Evolutionary conservation across 2,797 vertebrate species (phyloP), one percentile per base, ranked within the genome.

Genomic region (Falco columbarius): DNA sequence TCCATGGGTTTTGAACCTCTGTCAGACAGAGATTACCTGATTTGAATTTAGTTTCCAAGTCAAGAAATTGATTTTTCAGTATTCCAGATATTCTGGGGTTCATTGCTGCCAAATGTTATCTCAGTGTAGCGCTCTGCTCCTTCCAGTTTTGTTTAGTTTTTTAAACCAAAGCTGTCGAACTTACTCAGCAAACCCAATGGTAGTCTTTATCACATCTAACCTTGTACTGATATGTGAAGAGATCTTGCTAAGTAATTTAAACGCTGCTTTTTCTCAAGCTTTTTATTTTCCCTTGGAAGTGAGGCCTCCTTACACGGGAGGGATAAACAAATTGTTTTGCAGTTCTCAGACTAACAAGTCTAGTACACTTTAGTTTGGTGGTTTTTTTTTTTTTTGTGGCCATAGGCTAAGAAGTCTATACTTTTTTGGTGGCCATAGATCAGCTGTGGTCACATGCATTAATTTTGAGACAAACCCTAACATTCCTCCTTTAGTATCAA

Each of bases 221-320:
- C 87, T 94, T 75, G 85, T 49, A 62, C 83, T 87, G 87, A 65
- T 95, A 85, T 32, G 94, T 86, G 70, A 81, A 62, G 74, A 74
- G 56, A 27, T 77, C 71, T 92, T 73, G 34, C 59, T 40, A 79
- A 95, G 72, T 91, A 84, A 71, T 88, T 95, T 84, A 62, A 93
- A 54, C 59, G 36, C 19, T 58, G n/a, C 5, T 54, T 82, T 81
- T 71, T 72, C 15, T 93, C 62, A 59, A 49, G 46, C 15, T 9
- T 1, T 14, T 30, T n/a, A 40, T 56, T 20, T 1, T 17, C 46
- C 13, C 10, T 77, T 77, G 12, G 19, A 83, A 85, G 12, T 36
- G 32, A 84, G 21, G 30, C 12, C 51, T 82, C 3, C 0, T 58
- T 92, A 21, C 0, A 0, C 22, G 32, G 34, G 66, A 42, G 71